Evolutionary conservation across 2,797 vertebrate genomes (phyloP).

Genomic region (Semotilus atromaculatus): DNA sequence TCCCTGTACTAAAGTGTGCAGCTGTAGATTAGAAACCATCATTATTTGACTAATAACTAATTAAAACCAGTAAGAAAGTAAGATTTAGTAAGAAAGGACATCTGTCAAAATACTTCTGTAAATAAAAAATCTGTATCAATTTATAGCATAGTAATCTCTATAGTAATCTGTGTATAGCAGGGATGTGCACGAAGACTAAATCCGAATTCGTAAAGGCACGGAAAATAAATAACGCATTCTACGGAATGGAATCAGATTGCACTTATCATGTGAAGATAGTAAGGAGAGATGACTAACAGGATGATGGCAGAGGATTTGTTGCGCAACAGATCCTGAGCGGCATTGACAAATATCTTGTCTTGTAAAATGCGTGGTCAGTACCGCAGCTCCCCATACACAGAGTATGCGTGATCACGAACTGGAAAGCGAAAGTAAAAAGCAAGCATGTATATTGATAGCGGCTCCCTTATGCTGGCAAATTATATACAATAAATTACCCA

Average conservation of each 20-base stretch:
- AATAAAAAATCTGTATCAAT: not conserved
- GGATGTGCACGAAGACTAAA: not conserved
- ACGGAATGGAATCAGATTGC: not conserved
- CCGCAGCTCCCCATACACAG: not conserved
- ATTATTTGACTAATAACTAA: not conserved
- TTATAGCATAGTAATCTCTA: too few species aligned
- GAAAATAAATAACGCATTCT: not conserved
- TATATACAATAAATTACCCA: not conserved
- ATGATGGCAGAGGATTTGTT: not conserved
- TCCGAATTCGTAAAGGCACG: not conserved
- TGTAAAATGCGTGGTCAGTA: not conserved
- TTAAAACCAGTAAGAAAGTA: not conserved
- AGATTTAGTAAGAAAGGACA: not conserved
- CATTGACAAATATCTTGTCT: not conserved
- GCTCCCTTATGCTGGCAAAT: not conserved
- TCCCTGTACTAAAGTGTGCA: not conserved
- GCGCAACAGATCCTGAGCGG: not conserved
- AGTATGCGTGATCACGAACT: not conserved
- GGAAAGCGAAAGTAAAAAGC: not conserved
- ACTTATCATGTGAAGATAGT: not conserved
- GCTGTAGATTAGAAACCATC: not conserved
- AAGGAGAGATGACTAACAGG: not conserved
- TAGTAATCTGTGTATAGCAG: not conserved
- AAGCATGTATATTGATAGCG: not conserved
- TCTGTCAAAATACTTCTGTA: not conserved